Evolutionary conservation across 2,797 vertebrate genomes (phyloP), one percentile per base, ranked within the genome.

Genomic region (Falco concolor): DNA sequence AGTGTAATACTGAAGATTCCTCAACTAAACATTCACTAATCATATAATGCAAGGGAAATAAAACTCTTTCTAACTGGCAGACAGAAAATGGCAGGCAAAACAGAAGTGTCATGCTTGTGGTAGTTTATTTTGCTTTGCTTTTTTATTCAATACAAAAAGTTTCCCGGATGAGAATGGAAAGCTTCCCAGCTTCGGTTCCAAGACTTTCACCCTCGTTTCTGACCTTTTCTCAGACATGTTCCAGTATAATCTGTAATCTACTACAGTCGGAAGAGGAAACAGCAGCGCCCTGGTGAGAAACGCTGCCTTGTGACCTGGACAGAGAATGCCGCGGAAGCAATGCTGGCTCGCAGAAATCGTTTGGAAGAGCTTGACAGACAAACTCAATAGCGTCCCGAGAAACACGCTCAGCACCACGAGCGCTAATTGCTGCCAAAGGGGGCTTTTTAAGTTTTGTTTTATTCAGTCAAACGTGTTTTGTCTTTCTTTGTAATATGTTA

Each of bases 191-290:
- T 97, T 90, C 92, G 74, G 95, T 85, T 97, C 96, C 96, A 97
- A 96, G 94, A 96, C 97, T 98, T 97, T 97, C 97, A 96, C 97
- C 97, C 97, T 97, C 75, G 1, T 91, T 97, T 88, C 72, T 98
- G 98, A 98, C 98, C 98, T 98, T 97, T 98, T 95, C 96, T 97
- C 97, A 98, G 96, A 94, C 98, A 87, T 98, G 96, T 97, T 97
- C 97, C 97, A 98, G 95, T 77, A 87, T 97, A 97, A 98, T 98
- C 97, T 97, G 97, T 97, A 98, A 98, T 98, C 98, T 97, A 83
- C 96, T 96, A 89, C 69, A 97, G 97, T 97, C 96, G 97, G 98
- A 98, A 98, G 97, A 98, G 98, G 98, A 98, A 98, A 96, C 95
- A 97, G 96, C 96, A 96, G 97, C 61, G n/a, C 97, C 97, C 98